Evolutionary conservation across 2,113 vertebrate genomes (phyloP), one percentile per base, ranked within the genome.

Genomic region (Mobula birostris): DNA sequence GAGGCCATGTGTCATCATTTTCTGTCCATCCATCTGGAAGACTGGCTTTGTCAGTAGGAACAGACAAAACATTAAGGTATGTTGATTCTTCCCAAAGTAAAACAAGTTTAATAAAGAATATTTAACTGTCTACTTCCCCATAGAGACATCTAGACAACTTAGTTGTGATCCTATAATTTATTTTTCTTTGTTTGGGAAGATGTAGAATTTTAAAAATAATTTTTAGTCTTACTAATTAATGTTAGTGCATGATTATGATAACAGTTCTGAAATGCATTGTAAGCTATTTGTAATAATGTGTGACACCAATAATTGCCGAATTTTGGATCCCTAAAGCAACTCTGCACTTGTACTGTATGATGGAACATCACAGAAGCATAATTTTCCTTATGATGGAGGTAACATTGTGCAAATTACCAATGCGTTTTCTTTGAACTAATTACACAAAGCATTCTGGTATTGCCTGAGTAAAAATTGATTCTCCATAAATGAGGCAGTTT

Each of bases 11-110:
- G 94, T 97, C 97, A 19, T 99, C 97, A 29, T 96, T 99, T 95
- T 99, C 98, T 14, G 97, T 99, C 95, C 99, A 99, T 95, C 99
- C 99, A 0, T 99, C 99, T 79, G 99, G 99, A 95, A 99, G 98
- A 96, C 96, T 99, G 94, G 98, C 98, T 0, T 97, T 99, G 77
- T 98, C 99, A 61, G 98, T 99, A 0, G 99, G 99, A 91, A 99
- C 98, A 48, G 99, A 99, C 95, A 99, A 98, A 95, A 99, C 98
- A 24, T 96, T 99, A 94, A 97, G 99, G 99, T 99, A 95, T 96
- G 96, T 95, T 0, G 48, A 66, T 40, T 63, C n/a, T 27, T 36
- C 17, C 12, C 14, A n/a, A 27, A 27, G 21, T 27, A 9, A 7
- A 72, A 7, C n/a, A 5, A 24, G 32, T 27, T 24, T 66, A 56